Percentiles rank a stretch among this genome's conserved stretches.
These are phyloP conservation scores for Gambusia yucatana DNA, from an alignment of 2,797 vertebrate species.

Conservation along the genomic window DNA sequence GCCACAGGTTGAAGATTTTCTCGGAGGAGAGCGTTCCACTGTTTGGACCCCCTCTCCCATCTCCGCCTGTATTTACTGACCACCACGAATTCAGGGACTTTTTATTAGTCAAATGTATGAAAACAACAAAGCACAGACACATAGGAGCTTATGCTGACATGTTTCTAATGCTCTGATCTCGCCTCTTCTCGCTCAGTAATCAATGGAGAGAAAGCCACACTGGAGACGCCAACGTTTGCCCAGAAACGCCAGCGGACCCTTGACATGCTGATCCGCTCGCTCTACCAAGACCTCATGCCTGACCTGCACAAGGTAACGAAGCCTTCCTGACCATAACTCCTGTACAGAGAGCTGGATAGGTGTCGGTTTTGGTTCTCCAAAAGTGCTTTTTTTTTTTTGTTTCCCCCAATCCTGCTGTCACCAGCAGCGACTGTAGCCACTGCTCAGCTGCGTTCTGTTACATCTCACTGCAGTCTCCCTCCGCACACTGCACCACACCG, in stretches of 20 bases:
- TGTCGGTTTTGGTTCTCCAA: background rate
- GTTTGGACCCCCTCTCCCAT: slow-evolving; percentile 95
- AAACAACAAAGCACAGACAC: background rate
- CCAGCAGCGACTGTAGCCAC: slow-evolving; percentile 34
- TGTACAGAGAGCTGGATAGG: background rate
- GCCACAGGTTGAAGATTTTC: slow-evolving; percentile 95
- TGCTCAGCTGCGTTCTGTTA: slow-evolving; percentile 54
- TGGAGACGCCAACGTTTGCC: slow-evolving; percentile 98
- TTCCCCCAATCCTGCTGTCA: slow-evolving; percentile 29
- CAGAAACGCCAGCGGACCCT: slow-evolving; percentile 98
- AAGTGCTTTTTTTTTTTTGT: background rate
- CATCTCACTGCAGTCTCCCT: slow-evolving; percentile 63
- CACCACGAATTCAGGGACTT: slow-evolving; percentile 99
- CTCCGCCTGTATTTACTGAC: slow-evolving; percentile 97
- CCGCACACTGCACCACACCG: slow-evolving; percentile 68
- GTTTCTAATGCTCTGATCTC: background rate
- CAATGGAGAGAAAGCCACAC: slow-evolving; percentile 98
- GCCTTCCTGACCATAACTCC: background rate
- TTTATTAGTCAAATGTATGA: slow-evolving; percentile 98
- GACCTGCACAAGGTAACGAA: slow-evolving; percentile 93
- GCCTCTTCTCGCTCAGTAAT: slow-evolving; percentile 85
- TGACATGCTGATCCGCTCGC: slow-evolving; percentile 97
- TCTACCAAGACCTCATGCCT: slow-evolving; percentile 96
- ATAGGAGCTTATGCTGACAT: background rate
- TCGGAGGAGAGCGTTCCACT: slow-evolving; percentile 98